phyloP scores from a whole-genome alignment of 2,888 invertebrate species.

The Drosophila picticornis region DNA sequence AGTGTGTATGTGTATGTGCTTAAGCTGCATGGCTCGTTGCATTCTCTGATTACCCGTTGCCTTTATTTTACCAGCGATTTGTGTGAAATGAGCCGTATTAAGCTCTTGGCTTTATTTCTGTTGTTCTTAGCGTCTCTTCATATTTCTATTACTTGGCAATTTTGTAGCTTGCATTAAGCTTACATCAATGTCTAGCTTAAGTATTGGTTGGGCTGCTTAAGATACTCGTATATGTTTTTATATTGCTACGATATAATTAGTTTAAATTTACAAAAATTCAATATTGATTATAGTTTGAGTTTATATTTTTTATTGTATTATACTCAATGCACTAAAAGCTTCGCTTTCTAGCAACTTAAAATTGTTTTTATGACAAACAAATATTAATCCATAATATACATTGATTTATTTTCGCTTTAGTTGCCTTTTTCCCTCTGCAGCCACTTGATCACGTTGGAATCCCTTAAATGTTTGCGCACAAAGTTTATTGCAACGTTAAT shows the following conservation, averaged over 20 bases:
- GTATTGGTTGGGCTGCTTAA: neutral
- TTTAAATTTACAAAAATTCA: neutral
- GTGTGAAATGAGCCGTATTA: slow-evolving; percentile 67
- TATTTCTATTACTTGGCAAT: neutral
- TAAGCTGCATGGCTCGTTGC: slow-evolving; percentile 46
- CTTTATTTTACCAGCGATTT: slow-evolving; percentile 32
- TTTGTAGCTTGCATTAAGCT: slow-evolving; percentile 1
- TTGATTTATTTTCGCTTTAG: neutral
- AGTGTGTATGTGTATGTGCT: slow-evolving; percentile 17
- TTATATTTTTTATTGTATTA: neutral
- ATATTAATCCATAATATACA: neutral
- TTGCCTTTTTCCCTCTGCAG: neutral
- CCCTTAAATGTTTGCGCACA: slow-evolving; percentile 57
- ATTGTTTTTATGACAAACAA: neutral
- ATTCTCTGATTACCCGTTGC: slow-evolving; percentile 23
- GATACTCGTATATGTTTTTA: neutral
- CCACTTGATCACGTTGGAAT: slow-evolving; percentile 17
- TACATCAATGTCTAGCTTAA: neutral
- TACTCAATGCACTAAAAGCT: neutral
- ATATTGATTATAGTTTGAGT: neutral
- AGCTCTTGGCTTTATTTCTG: slow-evolving; percentile 30
- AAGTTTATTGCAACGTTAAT: slow-evolving; percentile 71
- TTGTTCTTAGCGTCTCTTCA: neutral
- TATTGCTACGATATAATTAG: neutral
- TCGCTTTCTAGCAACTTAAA: neutral